These are phyloP conservation scores for Oryzias sinensis DNA, from an alignment of 2,797 vertebrate species.

Conservation along the genomic window DNA sequence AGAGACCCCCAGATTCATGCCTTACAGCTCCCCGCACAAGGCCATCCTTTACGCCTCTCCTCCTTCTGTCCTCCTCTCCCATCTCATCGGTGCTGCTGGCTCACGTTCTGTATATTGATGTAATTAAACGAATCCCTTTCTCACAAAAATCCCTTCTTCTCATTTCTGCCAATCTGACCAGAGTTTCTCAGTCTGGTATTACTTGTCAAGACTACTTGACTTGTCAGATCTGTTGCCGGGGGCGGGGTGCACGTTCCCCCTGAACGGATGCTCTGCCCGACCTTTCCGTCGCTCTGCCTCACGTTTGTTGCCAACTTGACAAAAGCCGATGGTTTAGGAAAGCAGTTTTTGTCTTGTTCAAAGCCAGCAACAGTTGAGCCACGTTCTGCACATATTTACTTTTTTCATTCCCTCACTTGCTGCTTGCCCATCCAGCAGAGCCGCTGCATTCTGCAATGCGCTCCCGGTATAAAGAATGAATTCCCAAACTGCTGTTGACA, in stretches of 20 bases:
- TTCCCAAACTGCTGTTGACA: slow-evolving; percentile 77
- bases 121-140: slow-evolving; percentile 65
- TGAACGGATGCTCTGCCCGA: slow-evolving; percentile 60
- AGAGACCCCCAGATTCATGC: slow-evolving; percentile 49
- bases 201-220: slow-evolving; percentile 72
- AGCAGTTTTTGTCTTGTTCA: slow-evolving; percentile 22
- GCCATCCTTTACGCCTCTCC: slow-evolving; percentile 49
- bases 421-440: slow-evolving; percentile 21
- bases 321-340: slow-evolving; percentile 39
- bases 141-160: slow-evolving; percentile 42
- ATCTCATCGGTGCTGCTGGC: slow-evolving; percentile 53
- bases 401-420: slow-evolving; percentile 8
- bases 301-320: slow-evolving; percentile 14
- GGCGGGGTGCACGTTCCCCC: slow-evolving; percentile 73
- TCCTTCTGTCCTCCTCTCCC: slow-evolving; percentile 55
- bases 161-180: slow-evolving; percentile 45
- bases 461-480: slow-evolving; percentile 70
- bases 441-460: slow-evolving; percentile 38
- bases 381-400: slow-evolving; percentile 43
- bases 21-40: slow-evolving; percentile 37
- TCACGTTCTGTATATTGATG: slow-evolving; percentile 38
- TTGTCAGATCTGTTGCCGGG: slow-evolving; percentile 57
- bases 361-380: slow-evolving; percentile 43
- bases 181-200: slow-evolving; percentile 60
- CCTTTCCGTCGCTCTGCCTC: slow-evolving; percentile 26